These are phyloP conservation scores for Parus major DNA, from an alignment of 2,113 vertebrate genomes.

Conservation along the genomic window DNA sequence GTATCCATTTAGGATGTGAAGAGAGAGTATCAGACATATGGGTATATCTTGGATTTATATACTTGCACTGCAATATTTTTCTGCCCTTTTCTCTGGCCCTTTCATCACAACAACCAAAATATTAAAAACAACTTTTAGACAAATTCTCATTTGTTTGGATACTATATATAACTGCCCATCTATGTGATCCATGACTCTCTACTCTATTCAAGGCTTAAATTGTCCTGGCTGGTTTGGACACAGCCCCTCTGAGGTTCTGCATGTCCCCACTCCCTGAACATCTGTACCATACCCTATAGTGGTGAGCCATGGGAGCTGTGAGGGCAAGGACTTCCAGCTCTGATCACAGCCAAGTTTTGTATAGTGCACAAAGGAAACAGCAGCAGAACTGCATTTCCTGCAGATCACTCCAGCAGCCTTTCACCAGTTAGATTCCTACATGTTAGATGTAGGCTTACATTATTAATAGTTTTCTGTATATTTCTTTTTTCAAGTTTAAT, in stretches of 20 bases:
- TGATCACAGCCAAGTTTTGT: neutral
- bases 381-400: neutral
- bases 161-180: neutral
- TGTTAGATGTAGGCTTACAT: neutral
- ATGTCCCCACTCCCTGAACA: neutral
- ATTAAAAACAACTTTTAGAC: neutral
- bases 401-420: neutral
- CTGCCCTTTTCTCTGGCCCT: neutral
- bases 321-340: neutral
- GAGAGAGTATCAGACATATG: neutral
- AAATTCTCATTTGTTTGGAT: neutral
- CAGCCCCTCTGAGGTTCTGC: neutral
- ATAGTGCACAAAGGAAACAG: neutral
- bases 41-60: neutral
- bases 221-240: neutral
- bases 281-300: rapidly evolving
- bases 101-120: neutral
- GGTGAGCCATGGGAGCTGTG: rapidly evolving
- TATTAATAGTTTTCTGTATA: neutral
- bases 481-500: neutral
- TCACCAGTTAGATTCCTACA: neutral
- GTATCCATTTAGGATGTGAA: neutral
- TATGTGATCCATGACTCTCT: neutral
- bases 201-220: neutral
- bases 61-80: neutral